Conservation (phyloP, 2,113 vertebrate species). For the Aviceda subcristata region DNA sequence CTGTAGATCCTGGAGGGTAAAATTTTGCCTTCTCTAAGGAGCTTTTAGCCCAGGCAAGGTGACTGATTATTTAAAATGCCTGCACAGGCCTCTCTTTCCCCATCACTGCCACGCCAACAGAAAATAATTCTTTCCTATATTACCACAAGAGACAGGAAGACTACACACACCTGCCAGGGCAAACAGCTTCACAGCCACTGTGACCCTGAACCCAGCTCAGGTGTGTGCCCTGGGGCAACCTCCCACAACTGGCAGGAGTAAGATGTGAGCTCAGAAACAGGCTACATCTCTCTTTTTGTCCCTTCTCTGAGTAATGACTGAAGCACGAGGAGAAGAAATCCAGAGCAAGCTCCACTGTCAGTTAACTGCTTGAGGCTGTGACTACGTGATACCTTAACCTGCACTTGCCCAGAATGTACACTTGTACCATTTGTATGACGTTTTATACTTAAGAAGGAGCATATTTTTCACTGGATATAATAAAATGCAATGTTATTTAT, state of each 20-base stretch:
- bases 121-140: not conserved
- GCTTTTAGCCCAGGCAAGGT: not conserved
- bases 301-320: not conserved
- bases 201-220: not conserved
- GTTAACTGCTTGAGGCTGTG: not conserved
- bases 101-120: not conserved
- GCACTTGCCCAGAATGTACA: not conserved
- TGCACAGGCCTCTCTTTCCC: not conserved
- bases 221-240: not conserved
- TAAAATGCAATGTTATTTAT: not conserved
- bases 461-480: not conserved
- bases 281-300: not conserved
- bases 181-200: fast-evolving
- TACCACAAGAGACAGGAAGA: not conserved
- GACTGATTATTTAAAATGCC: not conserved
- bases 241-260: not conserved
- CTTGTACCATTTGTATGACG: not conserved
- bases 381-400: not conserved
- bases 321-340: not conserved
- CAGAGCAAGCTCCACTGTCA: not conserved
- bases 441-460: not conserved
- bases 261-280: not conserved
- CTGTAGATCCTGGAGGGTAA: not conserved
- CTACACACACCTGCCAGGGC: not conserved
- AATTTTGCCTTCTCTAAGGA: not conserved